Conservation (phyloP, 2,797 vertebrate species). For the Eulemur rubriventer region DNA sequence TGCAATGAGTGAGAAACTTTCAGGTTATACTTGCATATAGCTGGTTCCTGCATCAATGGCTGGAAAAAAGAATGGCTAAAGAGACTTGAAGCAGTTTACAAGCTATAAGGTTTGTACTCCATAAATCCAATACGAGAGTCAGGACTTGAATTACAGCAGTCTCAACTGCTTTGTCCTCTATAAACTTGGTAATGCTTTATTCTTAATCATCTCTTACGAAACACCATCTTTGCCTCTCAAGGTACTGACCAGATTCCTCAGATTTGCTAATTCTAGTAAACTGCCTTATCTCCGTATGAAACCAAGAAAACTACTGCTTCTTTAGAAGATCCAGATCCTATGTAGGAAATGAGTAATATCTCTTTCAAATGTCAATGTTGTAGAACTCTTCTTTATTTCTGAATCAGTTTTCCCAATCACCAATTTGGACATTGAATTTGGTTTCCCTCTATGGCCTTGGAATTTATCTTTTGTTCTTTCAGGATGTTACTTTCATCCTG, state of each 20-base stretch:
- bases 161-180: not conserved
- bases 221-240: not conserved
- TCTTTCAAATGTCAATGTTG: not conserved
- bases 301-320: not conserved
- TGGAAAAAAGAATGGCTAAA: fast-evolving
- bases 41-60: not conserved
- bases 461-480: not conserved
- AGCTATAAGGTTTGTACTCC: not conserved
- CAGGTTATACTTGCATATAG: not conserved
- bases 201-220: not conserved
- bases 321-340: not conserved
- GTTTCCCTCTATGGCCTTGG: not conserved
- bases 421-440: not conserved
- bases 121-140: not conserved
- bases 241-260: not conserved
- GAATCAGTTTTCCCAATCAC: not conserved
- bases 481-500: not conserved
- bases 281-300: not conserved
- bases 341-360: not conserved
- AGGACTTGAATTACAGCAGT: not conserved
- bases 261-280: not conserved
- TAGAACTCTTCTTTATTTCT: not conserved
- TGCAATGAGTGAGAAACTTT: not conserved
- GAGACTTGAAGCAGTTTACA: not conserved
- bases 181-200: not conserved